Evolutionary conservation across 2,797 vertebrate genomes (phyloP).

Genomic region (Micromesistius poutassou): DNA sequence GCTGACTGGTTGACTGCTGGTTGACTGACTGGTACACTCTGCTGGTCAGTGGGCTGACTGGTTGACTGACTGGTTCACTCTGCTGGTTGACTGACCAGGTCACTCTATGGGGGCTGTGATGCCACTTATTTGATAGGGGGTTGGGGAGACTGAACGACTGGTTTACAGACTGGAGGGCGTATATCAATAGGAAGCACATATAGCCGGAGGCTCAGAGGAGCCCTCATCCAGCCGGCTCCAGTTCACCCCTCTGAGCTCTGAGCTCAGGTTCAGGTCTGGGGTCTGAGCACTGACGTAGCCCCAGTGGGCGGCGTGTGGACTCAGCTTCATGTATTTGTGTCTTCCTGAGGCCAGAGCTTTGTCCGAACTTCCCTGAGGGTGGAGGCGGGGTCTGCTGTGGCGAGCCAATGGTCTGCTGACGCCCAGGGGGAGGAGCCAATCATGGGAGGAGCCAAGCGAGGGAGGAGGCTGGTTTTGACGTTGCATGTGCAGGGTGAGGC

Average conservation of each 20-base stretch:
- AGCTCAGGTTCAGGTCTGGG: too few relatives aligned
- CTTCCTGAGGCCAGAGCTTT: not conserved
- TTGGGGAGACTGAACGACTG: constrained; percentile 29
- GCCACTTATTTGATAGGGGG: not conserved
- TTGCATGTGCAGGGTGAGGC: not conserved
- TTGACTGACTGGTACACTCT: not conserved
- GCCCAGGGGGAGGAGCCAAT: not conserved
- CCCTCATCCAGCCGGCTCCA: too few relatives aligned
- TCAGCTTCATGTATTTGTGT: not conserved
- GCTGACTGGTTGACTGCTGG: not conserved
- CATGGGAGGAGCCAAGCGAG: not conserved
- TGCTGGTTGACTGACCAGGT: constrained; percentile 19
- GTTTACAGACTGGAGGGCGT: constrained; percentile 22
- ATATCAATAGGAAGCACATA: too few relatives aligned
- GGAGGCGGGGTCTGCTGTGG: not conserved
- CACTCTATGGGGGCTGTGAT: too few relatives aligned
- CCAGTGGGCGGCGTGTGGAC: too few relatives aligned
- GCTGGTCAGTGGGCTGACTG: not conserved
- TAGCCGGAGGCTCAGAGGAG: too few relatives aligned
- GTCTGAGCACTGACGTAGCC: too few relatives aligned
- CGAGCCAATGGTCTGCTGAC: not conserved
- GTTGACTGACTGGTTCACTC: constrained; percentile 51
- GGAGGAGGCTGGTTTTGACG: not conserved
- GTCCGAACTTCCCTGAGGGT: not conserved
- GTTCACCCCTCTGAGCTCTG: too few relatives aligned